Base-by-base conservation (phyloP, 2,888 invertebrate species). In the Cryptophagus acutangulus region DNA sequence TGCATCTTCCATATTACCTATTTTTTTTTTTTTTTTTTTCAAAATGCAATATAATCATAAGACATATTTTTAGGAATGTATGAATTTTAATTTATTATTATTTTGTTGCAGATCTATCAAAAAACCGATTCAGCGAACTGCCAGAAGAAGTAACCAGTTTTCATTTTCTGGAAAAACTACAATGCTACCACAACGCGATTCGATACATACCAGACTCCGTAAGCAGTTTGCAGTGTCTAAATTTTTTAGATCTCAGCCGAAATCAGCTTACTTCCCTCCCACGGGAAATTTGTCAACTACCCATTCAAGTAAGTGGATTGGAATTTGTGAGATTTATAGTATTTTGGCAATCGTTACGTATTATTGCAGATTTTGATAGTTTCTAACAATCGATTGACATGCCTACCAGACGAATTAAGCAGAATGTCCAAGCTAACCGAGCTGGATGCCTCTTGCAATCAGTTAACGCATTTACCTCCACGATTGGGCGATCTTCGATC, bases 371-470 rank as follows among this genome's bases (percentile, higher is more conserved):
- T 91, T 35, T 75, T 94, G 38, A 76, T 92, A 49, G 78, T 93
- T 16, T 82, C 87, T 42, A 88, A 93, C 76, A 95, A 95, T 72
- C 79, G 85, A 59, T 75, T 95, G 49, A 78, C 82, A 18, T 78
- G 84, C 9, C 71, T 95, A 53, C 94, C 94, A 12, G 92, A 93
- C 67, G 94, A 95, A 70, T 77, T 95, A 53, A 87, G 88, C 52
- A 81, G 82, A 54, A 84, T 94, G 79, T 78, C 84, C 52, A 74
- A 80, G 15, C 69, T 90, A 52, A 88, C 89, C 39, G 92, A 94
- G 70, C 74, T 94, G 67, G 94, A 94, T 67, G 91, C 87, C 12
- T 90, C 91, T 45, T 90, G 89, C 70, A 95, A 95, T 75, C 87
- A 90, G 69, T 79, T 95, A 57, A 79, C 87, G 28, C 87, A 87